A percentile compares a stretch with the other conserved stretches of the same genome.
Evolutionary conservation across 2,888 invertebrate genomes (phyloP).

Genomic region (Nematopogon swammerdamellus): DNA sequence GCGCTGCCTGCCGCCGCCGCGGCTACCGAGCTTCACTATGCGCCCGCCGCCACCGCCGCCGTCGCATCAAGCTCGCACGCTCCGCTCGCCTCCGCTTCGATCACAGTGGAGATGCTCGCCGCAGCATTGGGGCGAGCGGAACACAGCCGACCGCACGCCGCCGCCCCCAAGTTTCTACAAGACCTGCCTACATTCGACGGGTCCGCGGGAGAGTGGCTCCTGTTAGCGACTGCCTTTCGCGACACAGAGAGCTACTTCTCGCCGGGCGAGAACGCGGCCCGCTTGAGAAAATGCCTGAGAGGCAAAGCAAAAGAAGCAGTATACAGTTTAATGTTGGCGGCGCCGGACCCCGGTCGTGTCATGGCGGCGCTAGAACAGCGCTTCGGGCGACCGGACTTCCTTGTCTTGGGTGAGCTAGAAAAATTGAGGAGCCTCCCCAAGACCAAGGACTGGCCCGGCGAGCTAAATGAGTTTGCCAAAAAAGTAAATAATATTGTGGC

Average conservation of each 20-base stretch:
- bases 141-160: not conserved
- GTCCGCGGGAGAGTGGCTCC: not conserved
- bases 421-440: not conserved
- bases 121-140: not conserved
- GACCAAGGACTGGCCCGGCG: not conserved
- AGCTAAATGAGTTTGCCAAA: not conserved
- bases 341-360: not conserved
- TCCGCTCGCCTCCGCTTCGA: no score
- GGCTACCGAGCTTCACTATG: no score
- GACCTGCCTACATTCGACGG: not conserved
- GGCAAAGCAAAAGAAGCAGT: slow-evolving; percentile 3
- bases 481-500: not conserved
- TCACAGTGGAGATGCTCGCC: no score
- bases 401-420: not conserved
- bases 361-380: slow-evolving; percentile 1
- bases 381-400: not conserved
- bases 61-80: no score
- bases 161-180: not conserved
- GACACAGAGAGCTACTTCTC: not conserved
- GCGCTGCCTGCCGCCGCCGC: no score
- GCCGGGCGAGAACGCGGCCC: not conserved
- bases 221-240: not conserved
- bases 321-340: not conserved
- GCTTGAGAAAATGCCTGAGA: not conserved
- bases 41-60: no score